Evolutionary conservation across 2,888 invertebrate genomes (phyloP).

Genomic region (Poecilobothrus nobilitatus): DNA sequence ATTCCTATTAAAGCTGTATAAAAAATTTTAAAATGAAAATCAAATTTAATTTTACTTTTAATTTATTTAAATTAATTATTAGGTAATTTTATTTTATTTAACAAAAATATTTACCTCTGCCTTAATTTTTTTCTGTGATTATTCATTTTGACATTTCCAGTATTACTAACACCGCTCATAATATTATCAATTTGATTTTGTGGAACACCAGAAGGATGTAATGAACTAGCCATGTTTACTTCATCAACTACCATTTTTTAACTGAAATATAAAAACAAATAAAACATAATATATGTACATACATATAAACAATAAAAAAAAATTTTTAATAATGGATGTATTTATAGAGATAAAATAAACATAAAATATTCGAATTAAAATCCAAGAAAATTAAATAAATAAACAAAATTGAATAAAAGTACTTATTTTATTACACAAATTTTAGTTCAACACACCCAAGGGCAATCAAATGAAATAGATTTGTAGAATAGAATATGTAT

Average conservation of each 20-base stretch:
- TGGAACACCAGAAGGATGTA: constrained; percentile 39
- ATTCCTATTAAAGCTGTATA: too few relatives aligned
- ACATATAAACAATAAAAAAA: neutral
- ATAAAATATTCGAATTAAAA: neutral
- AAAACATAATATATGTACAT: neutral
- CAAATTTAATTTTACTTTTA: too few relatives aligned
- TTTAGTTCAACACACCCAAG: neutral
- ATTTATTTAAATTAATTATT: too few relatives aligned
- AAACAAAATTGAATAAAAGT: neutral
- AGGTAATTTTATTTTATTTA: too few relatives aligned
- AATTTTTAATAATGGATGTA: neutral
- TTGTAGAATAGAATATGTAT: too few relatives aligned
- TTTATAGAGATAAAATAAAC: neutral
- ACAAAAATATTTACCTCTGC: constrained; percentile 61
- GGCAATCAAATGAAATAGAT: neutral
- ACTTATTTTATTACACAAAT: neutral
- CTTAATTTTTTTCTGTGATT: constrained; percentile 82
- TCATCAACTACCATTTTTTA: neutral
- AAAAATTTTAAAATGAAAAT: too few relatives aligned
- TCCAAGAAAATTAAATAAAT: neutral
- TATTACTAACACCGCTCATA: constrained; percentile 85
- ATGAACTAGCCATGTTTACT: constrained; percentile 1
- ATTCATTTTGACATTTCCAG: constrained; percentile 80
- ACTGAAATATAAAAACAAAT: neutral
- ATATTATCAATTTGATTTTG: constrained; percentile 69